Evolutionary conservation across 2,888 invertebrate genomes (phyloP).

Genomic region (Drosophila cognata): DNA sequence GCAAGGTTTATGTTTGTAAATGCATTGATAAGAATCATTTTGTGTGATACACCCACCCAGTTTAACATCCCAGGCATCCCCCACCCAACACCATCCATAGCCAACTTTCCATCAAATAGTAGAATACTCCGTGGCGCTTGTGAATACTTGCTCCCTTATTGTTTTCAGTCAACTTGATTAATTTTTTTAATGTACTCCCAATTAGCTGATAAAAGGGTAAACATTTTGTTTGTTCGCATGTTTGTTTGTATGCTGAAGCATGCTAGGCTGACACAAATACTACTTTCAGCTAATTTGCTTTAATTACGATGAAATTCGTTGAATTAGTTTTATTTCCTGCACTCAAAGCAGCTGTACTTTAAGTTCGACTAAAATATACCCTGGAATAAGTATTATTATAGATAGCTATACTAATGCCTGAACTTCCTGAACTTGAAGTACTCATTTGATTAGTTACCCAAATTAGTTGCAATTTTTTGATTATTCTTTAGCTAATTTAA

Average conservation of each 20-base stretch:
- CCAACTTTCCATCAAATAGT: not conserved
- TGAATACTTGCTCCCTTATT: not conserved
- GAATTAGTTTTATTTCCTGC: not conserved
- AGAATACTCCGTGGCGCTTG: not conserved
- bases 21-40: conserved; percentile 59
- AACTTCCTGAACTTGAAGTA: not conserved
- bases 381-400: not conserved
- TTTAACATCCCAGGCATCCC: not conserved
- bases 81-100: not conserved
- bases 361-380: not conserved
- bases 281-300: not conserved
- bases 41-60: conserved; percentile 14
- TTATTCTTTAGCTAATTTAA: not conserved
- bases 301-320: not conserved
- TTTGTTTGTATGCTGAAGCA: not conserved
- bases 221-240: not conserved
- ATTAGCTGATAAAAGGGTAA: not conserved
- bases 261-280: not conserved
- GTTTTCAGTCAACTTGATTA: not conserved
- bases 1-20: conserved; percentile 58
- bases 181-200: not conserved
- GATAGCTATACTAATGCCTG: not conserved
- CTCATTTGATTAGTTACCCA: not conserved
- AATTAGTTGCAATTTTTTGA: not conserved
- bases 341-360: not conserved